Base-by-base conservation (phyloP, 2,113 vertebrate species). In the Corythornis vintsioides region DNA sequence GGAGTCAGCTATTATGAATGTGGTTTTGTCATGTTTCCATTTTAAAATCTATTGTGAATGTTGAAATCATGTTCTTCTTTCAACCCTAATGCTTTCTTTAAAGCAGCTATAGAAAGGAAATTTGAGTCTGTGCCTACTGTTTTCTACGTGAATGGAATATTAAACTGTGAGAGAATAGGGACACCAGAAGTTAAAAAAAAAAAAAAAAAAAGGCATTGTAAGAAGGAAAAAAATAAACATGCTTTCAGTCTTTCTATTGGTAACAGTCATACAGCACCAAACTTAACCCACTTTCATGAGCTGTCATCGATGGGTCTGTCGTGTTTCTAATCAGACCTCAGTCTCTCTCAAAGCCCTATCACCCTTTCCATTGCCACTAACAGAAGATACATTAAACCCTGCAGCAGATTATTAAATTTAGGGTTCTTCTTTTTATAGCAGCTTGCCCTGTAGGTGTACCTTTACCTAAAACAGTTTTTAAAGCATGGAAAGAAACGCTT, bases 121-220 rank as follows among this genome's bases (percentile, higher is more conserved):
- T 82, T 82, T 90, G 77, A 83, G 63, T 10, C 52, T 93, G 26
- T 84, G 64, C 42, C 75, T 89, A 43, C 43, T 83, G 38, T 14
- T 90, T 89, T 86, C 79, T 83, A 2, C 74, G 81, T 80, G 87
- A 89, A 67, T 20, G 53, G 60, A 93, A 94, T 87, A 75, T 55
- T 92, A 89, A 92, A 80, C 43, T 60, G 28, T 24, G 52, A 92
- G 47, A 76, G 50, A 87, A 82, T 5, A 70, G 33, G 43, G 42
- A 64, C 40, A 77, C 7, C 17, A 45, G 24, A 6, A 1, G 3
- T 9, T 33, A 33, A 33, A 31, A 45, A 26, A 10, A 31, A 47
- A 11, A 26, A 20, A 40, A 74, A 63, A 69, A 70, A 21, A 73
- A 52, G 8, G 2, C 17, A 31, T 40, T 79, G 6, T 38, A 55